These are phyloP conservation scores for Cheilosia pagana DNA, from an alignment of 2,888 invertebrate genomes.

Conservation along the genomic window DNA sequence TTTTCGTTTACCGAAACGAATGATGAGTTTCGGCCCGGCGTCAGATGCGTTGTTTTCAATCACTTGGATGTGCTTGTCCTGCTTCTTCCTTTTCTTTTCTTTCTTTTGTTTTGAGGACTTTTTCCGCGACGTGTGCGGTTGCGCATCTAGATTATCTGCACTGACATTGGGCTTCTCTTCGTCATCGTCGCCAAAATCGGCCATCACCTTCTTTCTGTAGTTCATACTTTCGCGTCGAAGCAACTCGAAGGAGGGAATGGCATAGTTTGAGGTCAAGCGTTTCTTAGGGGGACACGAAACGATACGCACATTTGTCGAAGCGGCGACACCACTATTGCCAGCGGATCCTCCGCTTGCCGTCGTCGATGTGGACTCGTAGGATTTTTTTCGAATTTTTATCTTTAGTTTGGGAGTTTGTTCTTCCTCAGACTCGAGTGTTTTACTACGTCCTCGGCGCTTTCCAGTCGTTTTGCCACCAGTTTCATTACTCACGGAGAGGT, in stretches of 20 bases:
- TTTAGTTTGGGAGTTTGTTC: slow-evolving; percentile 87
- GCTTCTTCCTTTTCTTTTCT: slow-evolving; percentile 85
- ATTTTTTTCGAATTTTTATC: slow-evolving; percentile 89
- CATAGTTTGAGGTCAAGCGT: slow-evolving; percentile 85
- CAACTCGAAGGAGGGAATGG: slow-evolving; percentile 91
- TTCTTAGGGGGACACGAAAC: slow-evolving; percentile 92
- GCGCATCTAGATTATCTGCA: slow-evolving; percentile 84
- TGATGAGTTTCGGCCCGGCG: slow-evolving; percentile 89
- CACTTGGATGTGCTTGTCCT: slow-evolving; percentile 83
- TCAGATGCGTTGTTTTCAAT: slow-evolving; percentile 84
- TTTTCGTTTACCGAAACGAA: slow-evolving; percentile 86
- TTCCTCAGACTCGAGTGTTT: slow-evolving; percentile 81
- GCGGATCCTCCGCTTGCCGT: slow-evolving; percentile 75
- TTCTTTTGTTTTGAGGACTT: slow-evolving; percentile 83
- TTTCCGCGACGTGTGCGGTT: slow-evolving; percentile 80
- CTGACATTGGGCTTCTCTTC: slow-evolving; percentile 81
- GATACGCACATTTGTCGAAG: slow-evolving; percentile 82
- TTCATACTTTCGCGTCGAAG: slow-evolving; percentile 94
- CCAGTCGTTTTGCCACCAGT: slow-evolving; percentile 80
- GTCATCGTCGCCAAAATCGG: slow-evolving; percentile 90
- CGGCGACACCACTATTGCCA: slow-evolving; percentile 76
- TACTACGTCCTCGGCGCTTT: slow-evolving; percentile 82
- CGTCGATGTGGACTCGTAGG: slow-evolving; percentile 81
- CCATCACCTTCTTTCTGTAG: slow-evolving; percentile 92
- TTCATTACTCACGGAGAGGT: slow-evolving; percentile 77